These are phyloP conservation scores for Drosophila micromelanica DNA, from an alignment of 1,140 invertebrate genomes.

Conservation along the genomic window DNA sequence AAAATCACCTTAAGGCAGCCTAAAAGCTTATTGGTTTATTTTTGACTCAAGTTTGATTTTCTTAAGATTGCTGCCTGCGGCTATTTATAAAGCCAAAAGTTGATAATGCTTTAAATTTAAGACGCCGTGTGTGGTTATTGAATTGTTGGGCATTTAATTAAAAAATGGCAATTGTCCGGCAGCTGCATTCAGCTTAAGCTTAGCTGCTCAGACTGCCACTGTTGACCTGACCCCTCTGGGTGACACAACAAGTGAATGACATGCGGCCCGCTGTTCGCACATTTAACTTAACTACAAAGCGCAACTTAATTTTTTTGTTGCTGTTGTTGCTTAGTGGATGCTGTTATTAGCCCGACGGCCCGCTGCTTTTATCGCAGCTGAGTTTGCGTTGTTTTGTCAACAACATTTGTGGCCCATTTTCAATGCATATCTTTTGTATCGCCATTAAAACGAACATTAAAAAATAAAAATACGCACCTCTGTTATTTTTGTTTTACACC, in stretches of 20 bases:
- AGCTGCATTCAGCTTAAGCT: constrained; percentile 40
- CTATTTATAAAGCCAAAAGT: constrained; percentile 35
- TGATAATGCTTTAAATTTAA: constrained; percentile 53
- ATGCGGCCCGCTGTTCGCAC: constrained; percentile 36
- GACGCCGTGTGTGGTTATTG: constrained; percentile 25
- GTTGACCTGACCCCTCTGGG: neutral
- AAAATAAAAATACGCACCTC: constrained; percentile 4
- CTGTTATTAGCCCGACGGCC: constrained; percentile 47
- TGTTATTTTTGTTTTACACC: constrained; percentile 24
- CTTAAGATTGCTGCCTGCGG: constrained; percentile 1
- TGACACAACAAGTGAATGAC: constrained; percentile 8
- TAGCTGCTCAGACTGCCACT: constrained; percentile 6
- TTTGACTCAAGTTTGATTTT: neutral
- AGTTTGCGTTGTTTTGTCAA: constrained; percentile 31
- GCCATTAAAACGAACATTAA: constrained; percentile 35
- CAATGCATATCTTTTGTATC: constrained; percentile 48
- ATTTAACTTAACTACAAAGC: constrained; percentile 24
- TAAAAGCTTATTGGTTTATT: constrained; percentile 1
- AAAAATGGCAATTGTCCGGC: constrained; percentile 49
- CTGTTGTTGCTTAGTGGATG: constrained; percentile 36
- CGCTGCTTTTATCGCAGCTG: constrained; percentile 63
- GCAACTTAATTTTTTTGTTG: constrained; percentile 18
- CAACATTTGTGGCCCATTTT: constrained; percentile 20
- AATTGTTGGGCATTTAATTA: constrained; percentile 60
- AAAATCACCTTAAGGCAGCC: neutral